These are phyloP conservation scores for Trichogramma evanescens DNA, from an alignment of 2,888 invertebrate species.

Conservation along the genomic window DNA sequence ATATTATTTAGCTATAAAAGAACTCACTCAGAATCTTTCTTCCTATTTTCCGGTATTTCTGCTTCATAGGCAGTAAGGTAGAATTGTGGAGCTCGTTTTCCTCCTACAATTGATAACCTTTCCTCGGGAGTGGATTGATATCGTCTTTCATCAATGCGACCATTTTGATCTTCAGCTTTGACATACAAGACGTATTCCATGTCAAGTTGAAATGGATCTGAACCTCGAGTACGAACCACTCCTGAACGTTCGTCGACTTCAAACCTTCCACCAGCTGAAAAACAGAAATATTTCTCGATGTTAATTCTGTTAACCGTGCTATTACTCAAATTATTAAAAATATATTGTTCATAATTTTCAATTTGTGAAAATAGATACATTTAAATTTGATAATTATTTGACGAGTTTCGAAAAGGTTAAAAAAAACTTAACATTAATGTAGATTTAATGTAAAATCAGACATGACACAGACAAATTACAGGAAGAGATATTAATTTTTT, in stretches of 20 bases:
- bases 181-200: constrained; percentile 96
- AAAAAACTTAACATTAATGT: too few relatives aligned
- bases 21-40: constrained; percentile 92
- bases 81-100: constrained; percentile 95
- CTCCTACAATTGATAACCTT: constrained; percentile 89
- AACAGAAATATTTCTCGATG: background rate
- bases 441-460: too few relatives aligned
- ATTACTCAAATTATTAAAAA: too few relatives aligned
- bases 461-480: too few relatives aligned
- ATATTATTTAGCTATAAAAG: background rate
- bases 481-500: too few relatives aligned
- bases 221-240: constrained; percentile 84
- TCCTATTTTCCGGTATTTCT: constrained; percentile 93
- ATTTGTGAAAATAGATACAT: too few relatives aligned
- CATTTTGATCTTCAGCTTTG: constrained; percentile 92
- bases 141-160: constrained; percentile 80
- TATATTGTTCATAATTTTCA: too few relatives aligned
- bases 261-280: constrained; percentile 59
- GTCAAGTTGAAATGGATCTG: constrained; percentile 86
- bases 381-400: too few relatives aligned
- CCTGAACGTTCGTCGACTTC: constrained; percentile 88
- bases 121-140: constrained; percentile 90
- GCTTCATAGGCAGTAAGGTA: constrained; percentile 92
- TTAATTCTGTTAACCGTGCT: background rate
- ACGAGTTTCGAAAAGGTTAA: too few relatives aligned